Evolutionary conservation across 2,797 vertebrate species (phyloP).

Genomic region (Octomys mimax): DNA sequence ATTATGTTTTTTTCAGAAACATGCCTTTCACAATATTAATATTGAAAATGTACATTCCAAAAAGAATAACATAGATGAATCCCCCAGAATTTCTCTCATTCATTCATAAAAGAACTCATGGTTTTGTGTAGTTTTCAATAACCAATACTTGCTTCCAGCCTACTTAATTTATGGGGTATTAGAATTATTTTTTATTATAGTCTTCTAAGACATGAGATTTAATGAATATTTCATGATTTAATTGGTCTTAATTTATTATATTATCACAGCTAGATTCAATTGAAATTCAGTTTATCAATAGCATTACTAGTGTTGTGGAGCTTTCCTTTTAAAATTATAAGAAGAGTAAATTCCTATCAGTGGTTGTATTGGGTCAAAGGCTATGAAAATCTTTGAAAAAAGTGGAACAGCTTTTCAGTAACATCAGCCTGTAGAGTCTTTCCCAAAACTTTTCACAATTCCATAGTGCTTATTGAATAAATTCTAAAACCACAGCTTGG

Average conservation of each 20-base stretch:
- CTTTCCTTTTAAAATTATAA: constrained; percentile 14
- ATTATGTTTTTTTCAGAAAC: constrained; percentile 2
- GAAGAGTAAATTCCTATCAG: background rate
- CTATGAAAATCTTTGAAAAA: background rate
- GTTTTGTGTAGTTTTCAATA: constrained; percentile 4
- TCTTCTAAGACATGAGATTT: background rate
- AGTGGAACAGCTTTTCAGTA: background rate
- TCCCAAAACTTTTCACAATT: constrained; percentile 18
- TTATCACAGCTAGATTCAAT: background rate
- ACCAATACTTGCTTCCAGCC: background rate
- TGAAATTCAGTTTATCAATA: background rate
- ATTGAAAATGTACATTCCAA: background rate
- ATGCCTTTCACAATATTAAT: background rate
- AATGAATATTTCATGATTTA: background rate
- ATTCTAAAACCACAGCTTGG: background rate
- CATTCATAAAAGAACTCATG: background rate
- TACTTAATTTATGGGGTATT: background rate
- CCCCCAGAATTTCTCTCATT: background rate
- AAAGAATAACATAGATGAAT: constrained; percentile 12
- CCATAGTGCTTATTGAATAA: background rate
- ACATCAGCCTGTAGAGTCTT: background rate
- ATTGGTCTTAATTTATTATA: background rate
- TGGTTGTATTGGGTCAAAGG: background rate
- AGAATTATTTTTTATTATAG: background rate
- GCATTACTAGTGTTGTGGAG: background rate